Conservation (phyloP, 2,113 vertebrate species). For the Centropus unirufus region DNA sequence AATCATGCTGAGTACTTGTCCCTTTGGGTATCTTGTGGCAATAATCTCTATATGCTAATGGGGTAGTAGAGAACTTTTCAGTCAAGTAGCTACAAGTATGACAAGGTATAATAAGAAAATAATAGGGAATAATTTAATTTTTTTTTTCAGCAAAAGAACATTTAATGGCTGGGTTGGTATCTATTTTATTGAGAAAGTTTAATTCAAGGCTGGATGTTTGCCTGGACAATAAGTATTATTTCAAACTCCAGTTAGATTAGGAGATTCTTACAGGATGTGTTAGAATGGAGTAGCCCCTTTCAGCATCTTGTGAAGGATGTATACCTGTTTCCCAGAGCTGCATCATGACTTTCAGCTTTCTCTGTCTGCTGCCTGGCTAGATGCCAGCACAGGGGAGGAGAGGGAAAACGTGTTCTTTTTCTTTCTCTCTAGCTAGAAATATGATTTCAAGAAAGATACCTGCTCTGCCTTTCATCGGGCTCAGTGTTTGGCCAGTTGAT, state of each 20-base stretch:
- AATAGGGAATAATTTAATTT: not conserved
- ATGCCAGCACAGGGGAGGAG: conserved; percentile 12
- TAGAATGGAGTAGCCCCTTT: not conserved
- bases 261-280: not conserved
- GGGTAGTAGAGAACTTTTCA: not conserved
- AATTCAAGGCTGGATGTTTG: not conserved
- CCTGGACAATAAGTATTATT: not conserved
- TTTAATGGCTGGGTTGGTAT: not conserved
- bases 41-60: not conserved
- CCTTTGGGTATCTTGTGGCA: not conserved
- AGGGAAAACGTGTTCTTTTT: not conserved
- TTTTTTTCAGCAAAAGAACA: not conserved
- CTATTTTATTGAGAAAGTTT: not conserved
- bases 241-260: not conserved
- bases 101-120: not conserved
- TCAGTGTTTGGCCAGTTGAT: not conserved
- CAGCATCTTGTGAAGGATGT: not conserved
- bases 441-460: conserved; percentile 10
- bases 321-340: not conserved
- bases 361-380: not conserved
- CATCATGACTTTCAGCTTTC: not conserved
- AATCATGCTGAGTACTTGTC: not conserved
- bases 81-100: not conserved
- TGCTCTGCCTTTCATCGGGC: conserved; percentile 6
- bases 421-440: conserved; percentile 3